Base-by-base conservation (phyloP, 2,113 vertebrate species). In the Chaetops frenatus region DNA sequence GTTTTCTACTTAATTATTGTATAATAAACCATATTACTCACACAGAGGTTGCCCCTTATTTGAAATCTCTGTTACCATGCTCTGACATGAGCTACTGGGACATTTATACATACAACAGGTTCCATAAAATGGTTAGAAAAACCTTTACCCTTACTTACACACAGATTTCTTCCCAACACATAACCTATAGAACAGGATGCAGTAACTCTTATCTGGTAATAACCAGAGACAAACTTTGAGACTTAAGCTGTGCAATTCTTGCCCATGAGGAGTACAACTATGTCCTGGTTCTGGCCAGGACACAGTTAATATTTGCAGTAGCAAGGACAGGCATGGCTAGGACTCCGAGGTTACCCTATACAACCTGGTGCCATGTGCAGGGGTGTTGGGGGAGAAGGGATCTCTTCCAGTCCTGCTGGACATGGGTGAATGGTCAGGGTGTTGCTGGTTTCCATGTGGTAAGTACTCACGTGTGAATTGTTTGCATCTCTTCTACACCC, bases 341-440 rank as follows among this genome's bases (percentile, higher is more conserved):
- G 44, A 44, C 36, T 47, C 42, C 19, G 18, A 57, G 36, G 27
- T 50, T 36, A 50, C 44, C 50, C 66, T 50, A 1, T 20, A 54
- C 21, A 62, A 40, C 31, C 17, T 57, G 1, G 2, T 31, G 51
- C 38, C 17, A 42, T 0, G 4, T 24, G 47, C 74, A 40, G 31
- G n/a, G 23, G 17, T 31, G 16, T 20, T 10, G 48, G 20, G 24
- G 20, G 7, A 21, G 29, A 35, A 45, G 13, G 17, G 29, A 29
- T 48, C 42, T 20, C 40, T 35, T 33, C 73, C 1, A 0, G 28
- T 47, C 40, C 21, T 22, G 48, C 57, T 56, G 35, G 11, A 25
- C 35, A 15, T 0, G 0, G 15, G 12, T n/a, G 23, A 56, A n/a
- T 0, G 1, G 8, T 40, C 1, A 0, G 23, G 27, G 27, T 23